A percentile compares a stretch with the other conserved stretches of the same genome.
Conservation (phyloP, 2,888 invertebrate species). For the Drosophila paranaensis region DNA sequence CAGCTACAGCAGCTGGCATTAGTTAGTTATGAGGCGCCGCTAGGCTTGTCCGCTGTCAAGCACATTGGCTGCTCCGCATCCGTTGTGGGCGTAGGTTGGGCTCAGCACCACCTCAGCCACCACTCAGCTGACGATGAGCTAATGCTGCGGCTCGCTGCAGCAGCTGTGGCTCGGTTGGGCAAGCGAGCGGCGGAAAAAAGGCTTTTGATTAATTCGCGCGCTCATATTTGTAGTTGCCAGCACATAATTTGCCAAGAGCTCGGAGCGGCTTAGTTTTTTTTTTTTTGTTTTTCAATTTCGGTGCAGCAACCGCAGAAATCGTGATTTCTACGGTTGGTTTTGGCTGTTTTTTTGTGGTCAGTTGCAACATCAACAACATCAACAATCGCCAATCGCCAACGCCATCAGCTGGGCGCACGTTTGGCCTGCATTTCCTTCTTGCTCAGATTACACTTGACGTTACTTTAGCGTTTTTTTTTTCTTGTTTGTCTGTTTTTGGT, state of each 20-base stretch:
- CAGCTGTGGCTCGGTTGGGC: conserved; percentile 69
- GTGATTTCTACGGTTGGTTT: conserved; percentile 73
- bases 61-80: conserved; percentile 35
- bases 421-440: conserved; percentile 79
- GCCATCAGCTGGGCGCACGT: conserved; percentile 78
- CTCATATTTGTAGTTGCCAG: conserved; percentile 80
- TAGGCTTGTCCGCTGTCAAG: conserved; percentile 35
- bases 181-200: conserved; percentile 55
- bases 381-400: conserved; percentile 75
- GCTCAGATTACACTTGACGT: conserved; percentile 80
- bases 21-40: conserved; percentile 43
- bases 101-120: conserved; percentile 9
- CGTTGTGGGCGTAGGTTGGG: conserved; percentile 61
- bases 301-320: conserved; percentile 66
- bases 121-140: conserved; percentile 51
- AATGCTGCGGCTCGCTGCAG: conserved; percentile 8
- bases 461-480: conserved; percentile 32
- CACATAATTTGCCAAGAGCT: conserved; percentile 79
- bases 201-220: conserved; percentile 77
- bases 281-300: conserved; percentile 47
- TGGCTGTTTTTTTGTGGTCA: conserved; percentile 64
- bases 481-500: conserved; percentile 12
- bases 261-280: conserved; percentile 54
- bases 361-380: conserved; percentile 68
- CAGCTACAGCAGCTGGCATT: conserved; percentile 18